Conservation (phyloP, 1,140 invertebrate species). For the Neodiprion pinetum region DNA sequence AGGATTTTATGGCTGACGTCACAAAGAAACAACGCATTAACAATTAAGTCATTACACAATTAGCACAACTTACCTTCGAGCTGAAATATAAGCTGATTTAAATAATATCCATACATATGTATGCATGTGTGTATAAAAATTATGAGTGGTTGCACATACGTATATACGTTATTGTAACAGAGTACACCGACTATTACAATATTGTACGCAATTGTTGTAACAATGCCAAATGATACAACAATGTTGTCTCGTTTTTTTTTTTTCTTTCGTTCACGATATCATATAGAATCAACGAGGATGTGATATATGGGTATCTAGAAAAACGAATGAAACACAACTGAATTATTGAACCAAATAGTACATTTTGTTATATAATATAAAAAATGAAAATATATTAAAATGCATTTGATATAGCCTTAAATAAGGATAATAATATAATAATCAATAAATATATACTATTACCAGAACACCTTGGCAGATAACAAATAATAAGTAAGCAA, state of each 20-base stretch:
- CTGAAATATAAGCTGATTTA: constrained; percentile 40
- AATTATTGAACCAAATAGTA: constrained; percentile 64
- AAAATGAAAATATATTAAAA: constrained; percentile 65
- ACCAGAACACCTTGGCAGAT: constrained; percentile 62
- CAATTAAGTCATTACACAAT: constrained; percentile 23
- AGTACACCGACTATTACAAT: too few species aligned
- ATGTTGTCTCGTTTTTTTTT: neutral
- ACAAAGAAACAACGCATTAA: constrained; percentile 31
- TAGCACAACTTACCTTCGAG: constrained; percentile 50
- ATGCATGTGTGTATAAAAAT: too few species aligned
- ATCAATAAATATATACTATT: constrained; percentile 63
- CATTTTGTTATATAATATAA: constrained; percentile 55
- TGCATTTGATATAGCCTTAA: constrained; percentile 61
- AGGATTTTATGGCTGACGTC: constrained; percentile 39
- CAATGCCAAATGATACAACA: too few species aligned
- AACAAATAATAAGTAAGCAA: constrained; percentile 62
- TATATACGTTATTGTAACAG: too few species aligned
- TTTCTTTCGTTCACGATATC: neutral
- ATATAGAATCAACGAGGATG: constrained; percentile 41
- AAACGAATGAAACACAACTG: constrained; percentile 51
- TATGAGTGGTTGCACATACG: too few species aligned
- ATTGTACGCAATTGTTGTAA: too few species aligned
- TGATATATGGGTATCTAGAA: constrained; percentile 45
- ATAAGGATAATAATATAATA: constrained; percentile 53
- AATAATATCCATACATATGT: neutral